These are phyloP conservation scores for Drosophila orena DNA, from an alignment of 1,140 invertebrate species.

Conservation along the genomic window DNA sequence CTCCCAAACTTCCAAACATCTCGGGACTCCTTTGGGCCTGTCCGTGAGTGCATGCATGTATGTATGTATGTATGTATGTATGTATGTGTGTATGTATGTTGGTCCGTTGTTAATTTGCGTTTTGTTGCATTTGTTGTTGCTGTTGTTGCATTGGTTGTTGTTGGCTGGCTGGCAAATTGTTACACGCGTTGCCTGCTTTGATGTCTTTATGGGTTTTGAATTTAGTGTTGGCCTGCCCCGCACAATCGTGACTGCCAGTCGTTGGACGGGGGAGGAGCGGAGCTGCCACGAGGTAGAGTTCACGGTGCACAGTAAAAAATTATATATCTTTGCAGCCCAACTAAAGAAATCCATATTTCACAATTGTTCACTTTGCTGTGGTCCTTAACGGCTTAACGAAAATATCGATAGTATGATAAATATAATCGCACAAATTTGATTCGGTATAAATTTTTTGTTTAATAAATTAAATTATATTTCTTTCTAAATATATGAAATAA, in stretches of 20 bases:
- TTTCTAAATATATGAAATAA: too few species aligned
- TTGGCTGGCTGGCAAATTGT: conserved; percentile 78
- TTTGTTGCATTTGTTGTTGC: conserved; percentile 71
- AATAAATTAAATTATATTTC: too few species aligned
- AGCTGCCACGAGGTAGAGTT: conserved; percentile 20
- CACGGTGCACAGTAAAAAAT: conserved; percentile 14
- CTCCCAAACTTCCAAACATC: neutral
- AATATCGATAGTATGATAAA: too few species aligned
- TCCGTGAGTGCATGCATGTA: conserved; percentile 1
- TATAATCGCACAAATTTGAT: too few species aligned
- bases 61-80: conserved; percentile 24
- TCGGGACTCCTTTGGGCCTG: conserved; percentile 20
- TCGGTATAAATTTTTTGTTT: too few species aligned
- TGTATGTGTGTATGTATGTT: conserved; percentile 22
- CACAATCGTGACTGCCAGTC: conserved; percentile 80
- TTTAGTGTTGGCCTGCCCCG: conserved; percentile 71
- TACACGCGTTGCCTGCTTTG: conserved; percentile 82
- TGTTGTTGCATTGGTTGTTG: conserved; percentile 34
- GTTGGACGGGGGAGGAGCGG: neutral
- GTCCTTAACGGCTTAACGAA: too few species aligned
- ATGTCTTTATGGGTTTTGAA: conserved; percentile 83
- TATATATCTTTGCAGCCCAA: neutral
- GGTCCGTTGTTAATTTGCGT: conserved; percentile 78
- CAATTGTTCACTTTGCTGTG: too few species aligned
- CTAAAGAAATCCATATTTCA: too few species aligned